phyloP scores from a whole-genome alignment of 2,888 invertebrate genomes.

The Oscheius sp. region DNA sequence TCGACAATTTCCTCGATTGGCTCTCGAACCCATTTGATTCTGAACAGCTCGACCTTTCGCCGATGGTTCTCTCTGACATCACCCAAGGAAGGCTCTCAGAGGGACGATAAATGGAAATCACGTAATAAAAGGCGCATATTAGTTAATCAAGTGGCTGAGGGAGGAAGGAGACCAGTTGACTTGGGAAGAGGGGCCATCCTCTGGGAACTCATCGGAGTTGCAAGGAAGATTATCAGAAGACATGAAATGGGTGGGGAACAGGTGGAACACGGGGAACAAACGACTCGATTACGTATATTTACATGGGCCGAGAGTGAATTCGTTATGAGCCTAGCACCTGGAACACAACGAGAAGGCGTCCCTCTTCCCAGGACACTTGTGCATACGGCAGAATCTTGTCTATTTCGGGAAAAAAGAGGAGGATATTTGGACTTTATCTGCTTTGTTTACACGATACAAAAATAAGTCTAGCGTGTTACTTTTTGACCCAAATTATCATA shows the following conservation, averaged over 20 bases:
- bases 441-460: too few relatives aligned
- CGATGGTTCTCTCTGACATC: background rate
- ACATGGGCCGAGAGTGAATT: too few relatives aligned
- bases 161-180: background rate
- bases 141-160: background rate
- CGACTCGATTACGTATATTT: background rate
- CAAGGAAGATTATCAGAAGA: constrained; percentile 19
- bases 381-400: too few relatives aligned
- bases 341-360: too few relatives aligned
- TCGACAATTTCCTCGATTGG: background rate
- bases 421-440: too few relatives aligned
- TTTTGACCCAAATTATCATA: too few relatives aligned
- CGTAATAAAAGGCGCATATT: background rate
- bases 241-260: constrained; percentile 1
- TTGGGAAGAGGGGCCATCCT: background rate
- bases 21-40: constrained; percentile 11
- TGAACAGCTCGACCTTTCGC: background rate
- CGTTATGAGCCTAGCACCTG: too few relatives aligned
- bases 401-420: too few relatives aligned
- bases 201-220: constrained; percentile 18
- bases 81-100: too few relatives aligned
- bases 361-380: too few relatives aligned
- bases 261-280: background rate
- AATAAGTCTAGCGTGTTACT: too few relatives aligned
- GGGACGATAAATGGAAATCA: too few relatives aligned